Conservation (phyloP, 2,113 vertebrate genomes). For the Sapayoa aenigma region DNA sequence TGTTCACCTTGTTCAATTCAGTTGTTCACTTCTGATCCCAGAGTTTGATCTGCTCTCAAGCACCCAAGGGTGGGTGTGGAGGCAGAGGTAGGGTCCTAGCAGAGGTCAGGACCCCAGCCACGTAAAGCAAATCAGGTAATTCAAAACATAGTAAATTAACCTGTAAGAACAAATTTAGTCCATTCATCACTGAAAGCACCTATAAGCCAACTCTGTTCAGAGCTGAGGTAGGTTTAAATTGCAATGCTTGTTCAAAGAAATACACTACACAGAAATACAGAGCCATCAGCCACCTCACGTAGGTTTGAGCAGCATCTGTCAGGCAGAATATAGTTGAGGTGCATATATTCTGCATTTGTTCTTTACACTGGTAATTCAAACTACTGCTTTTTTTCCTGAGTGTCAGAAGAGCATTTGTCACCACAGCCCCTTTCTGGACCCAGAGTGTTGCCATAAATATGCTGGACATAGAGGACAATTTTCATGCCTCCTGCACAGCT, state of each 20-base stretch:
- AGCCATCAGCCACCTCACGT: neutral
- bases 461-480: neutral
- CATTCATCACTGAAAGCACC: neutral
- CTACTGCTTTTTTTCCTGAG: neutral
- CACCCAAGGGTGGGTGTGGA: neutral
- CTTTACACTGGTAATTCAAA: neutral
- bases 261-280: accelerated
- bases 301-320: neutral
- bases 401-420: neutral
- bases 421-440: neutral
- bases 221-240: neutral
- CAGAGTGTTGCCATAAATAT: neutral
- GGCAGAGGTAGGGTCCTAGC: neutral
- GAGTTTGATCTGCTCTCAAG: neutral
- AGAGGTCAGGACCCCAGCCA: neutral
- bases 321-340: neutral
- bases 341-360: neutral
- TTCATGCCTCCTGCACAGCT: conserved; percentile 15
- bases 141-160: neutral
- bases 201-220: neutral
- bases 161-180: neutral
- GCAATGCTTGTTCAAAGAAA: neutral
- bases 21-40: neutral
- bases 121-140: neutral
- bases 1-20: too few relatives aligned